These are phyloP conservation scores for Dallia pectoralis DNA, from an alignment of 2,797 vertebrate species.

Conservation along the genomic window DNA sequence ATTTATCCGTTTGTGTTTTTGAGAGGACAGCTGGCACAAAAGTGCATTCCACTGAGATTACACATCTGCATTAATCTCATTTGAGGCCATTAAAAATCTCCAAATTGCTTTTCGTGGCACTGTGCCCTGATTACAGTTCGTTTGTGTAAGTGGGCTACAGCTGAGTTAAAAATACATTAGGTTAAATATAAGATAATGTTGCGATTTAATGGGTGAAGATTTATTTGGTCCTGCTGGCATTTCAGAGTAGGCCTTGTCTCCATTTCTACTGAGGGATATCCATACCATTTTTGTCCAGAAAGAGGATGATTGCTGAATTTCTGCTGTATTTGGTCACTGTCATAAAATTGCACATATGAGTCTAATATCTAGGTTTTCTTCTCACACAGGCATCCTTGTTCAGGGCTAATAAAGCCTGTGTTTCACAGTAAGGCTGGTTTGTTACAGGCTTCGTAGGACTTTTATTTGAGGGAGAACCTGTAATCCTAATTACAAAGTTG, in stretches of 20 bases:
- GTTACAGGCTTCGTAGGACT: background rate
- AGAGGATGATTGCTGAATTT: background rate
- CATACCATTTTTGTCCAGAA: background rate
- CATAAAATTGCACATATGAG: background rate
- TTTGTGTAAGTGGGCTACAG: background rate
- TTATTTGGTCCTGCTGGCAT: background rate
- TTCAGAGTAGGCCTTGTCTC: background rate
- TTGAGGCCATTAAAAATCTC: slow-evolving; percentile 45
- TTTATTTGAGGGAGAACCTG: background rate
- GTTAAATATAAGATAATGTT: background rate
- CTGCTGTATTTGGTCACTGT: background rate
- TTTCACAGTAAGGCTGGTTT: background rate
- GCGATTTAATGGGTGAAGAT: background rate
- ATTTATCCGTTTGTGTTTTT: slow-evolving; percentile 40
- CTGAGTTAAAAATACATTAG: background rate
- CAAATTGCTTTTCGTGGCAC: slow-evolving; percentile 56
- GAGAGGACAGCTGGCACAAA: slow-evolving; percentile 60
- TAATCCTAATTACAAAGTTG: background rate
- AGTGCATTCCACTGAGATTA: slow-evolving; percentile 71
- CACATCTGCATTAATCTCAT: slow-evolving; percentile 68
- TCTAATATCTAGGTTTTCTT: background rate
- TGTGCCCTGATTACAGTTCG: slow-evolving; percentile 2
- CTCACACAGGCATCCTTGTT: background rate
- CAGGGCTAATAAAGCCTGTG: background rate
- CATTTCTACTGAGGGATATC: background rate